A percentile compares a stretch with the other conserved stretches of the same genome.
phyloP scores from a whole-genome alignment of 2,888 invertebrate species.

The Ctena decussata region DNA sequence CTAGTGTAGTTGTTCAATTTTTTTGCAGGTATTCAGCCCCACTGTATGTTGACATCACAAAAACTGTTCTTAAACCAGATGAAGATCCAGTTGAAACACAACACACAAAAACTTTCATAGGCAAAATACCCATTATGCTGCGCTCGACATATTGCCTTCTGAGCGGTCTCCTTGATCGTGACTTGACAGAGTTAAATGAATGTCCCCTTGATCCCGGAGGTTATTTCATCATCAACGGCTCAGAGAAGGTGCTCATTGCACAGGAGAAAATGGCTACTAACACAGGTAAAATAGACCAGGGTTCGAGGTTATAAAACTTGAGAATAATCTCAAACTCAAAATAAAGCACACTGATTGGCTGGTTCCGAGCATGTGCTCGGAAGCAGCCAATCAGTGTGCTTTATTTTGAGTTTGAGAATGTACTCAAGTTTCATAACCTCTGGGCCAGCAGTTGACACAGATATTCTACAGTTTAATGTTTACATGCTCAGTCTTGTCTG shows the following conservation, averaged over 20 bases:
- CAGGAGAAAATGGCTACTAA: constrained; percentile 99
- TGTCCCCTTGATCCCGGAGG: constrained; percentile 99
- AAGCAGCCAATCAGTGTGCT: no score
- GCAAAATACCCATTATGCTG: constrained; percentile 99
- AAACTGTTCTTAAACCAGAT: constrained; percentile 96
- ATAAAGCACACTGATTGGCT: no score
- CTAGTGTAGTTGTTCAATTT: no score
- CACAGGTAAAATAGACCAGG: constrained; percentile 90
- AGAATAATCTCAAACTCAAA: no score
- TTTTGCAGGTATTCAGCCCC: constrained; percentile 95
- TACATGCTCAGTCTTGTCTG: no score
- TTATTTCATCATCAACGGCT: constrained; percentile 99
- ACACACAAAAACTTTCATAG: constrained; percentile 91
- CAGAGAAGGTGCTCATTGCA: constrained; percentile 99
- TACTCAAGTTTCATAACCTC: no score
- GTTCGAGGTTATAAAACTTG: no score
- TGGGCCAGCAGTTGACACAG: no score
- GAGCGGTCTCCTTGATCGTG: constrained; percentile 98
- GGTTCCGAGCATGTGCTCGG: no score
- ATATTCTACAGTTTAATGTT: no score
- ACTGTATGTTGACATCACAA: constrained; percentile 99
- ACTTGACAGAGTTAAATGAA: constrained; percentile 99
- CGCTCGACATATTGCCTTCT: constrained; percentile 98
- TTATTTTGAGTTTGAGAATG: no score
- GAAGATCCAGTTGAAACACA: constrained; percentile 93